Base-by-base conservation (phyloP, 1,140 invertebrate genomes). In the Mya arenaria region DNA sequence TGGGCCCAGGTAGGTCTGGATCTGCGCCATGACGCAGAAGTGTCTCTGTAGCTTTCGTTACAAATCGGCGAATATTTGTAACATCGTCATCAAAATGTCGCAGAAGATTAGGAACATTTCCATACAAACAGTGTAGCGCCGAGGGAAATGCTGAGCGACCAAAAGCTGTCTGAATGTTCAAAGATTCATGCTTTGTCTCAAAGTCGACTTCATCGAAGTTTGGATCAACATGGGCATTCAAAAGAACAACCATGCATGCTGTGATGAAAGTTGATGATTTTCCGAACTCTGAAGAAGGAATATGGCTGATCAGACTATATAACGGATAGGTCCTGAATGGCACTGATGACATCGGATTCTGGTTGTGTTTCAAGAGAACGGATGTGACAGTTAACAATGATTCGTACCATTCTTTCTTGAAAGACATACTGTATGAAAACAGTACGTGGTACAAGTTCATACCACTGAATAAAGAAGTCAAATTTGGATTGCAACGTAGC, bases 371-470 rank as follows among this genome's bases (percentile, higher is more conserved):
- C 28, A 91, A 72, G 8, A 91, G 72, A 32, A 89, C 83, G 23
- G 89, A 86, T 13, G 90, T 91, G 1, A 90, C 85, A 8, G 84
- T 72, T 19, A 87, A 81, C 30, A 91, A 60, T 15, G 84, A 84
- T 83, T 89, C 87, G 41, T 88, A 88, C 86, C 87, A 86, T 19
- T 75, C 84, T 39, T 86, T 83, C 48, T 89, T 83, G 74, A 87
- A 87, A 4, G 84, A 87, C 8, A 85, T 48, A 56, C 85, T 89
- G 72, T 90, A 90, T 0, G 88, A 86, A 69, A 83, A 91, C 1
- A 90, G 48, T 1, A 91, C 90, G 73, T 91, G 90, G 30, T 85
- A 91, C 13, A 91, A 60, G 58, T 91, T 91, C 89, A 91, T 91
- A 4, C 90, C 90, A 48, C 85, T 85, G 66, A 89, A 91, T 23